phyloP scores from a whole-genome alignment of 64 coral and sea anemone species.

The Pocillopora damicornis region DNA sequence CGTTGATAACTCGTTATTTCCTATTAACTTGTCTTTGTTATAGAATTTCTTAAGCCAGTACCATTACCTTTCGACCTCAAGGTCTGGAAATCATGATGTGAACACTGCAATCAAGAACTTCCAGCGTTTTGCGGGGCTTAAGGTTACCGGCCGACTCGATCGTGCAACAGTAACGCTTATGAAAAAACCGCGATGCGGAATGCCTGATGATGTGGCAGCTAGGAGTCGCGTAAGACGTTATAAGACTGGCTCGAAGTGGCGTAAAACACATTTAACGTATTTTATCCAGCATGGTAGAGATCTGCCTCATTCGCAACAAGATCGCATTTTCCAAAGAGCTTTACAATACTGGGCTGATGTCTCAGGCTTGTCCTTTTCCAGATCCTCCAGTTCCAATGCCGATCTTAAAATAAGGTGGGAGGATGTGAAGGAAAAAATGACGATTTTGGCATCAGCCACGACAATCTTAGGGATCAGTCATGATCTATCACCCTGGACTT shows the following conservation, averaged over 20 bases:
- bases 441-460: too few relatives aligned
- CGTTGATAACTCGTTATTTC: neutral
- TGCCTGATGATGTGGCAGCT: slow-evolving; percentile 61
- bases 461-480: too few relatives aligned
- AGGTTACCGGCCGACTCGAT: slow-evolving; percentile 68
- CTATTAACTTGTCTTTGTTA: neutral
- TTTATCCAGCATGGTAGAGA: slow-evolving; percentile 53
- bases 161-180: slow-evolving; percentile 52
- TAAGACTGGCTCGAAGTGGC: slow-evolving; percentile 37
- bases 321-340: slow-evolving; percentile 33
- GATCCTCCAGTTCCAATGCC: slow-evolving; percentile 12
- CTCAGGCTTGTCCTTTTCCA: slow-evolving; percentile 46
- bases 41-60: slow-evolving; percentile 64
- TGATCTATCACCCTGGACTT: too few relatives aligned
- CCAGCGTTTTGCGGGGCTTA: slow-evolving; percentile 69
- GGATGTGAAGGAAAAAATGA: neutral
- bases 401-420: slow-evolving; percentile 67
- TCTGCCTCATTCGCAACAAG: slow-evolving; percentile 12
- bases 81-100: slow-evolving; percentile 75
- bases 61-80: slow-evolving; percentile 60
- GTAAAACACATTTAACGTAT: slow-evolving; percentile 48
- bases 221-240: neutral
- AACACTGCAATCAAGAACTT: slow-evolving; percentile 55
- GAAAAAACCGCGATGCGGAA: slow-evolving; percentile 83
- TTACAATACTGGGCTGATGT: slow-evolving; percentile 61